Evolutionary conservation across 2,888 invertebrate species (phyloP).

Genomic region (Drosophila acutilabella): DNA sequence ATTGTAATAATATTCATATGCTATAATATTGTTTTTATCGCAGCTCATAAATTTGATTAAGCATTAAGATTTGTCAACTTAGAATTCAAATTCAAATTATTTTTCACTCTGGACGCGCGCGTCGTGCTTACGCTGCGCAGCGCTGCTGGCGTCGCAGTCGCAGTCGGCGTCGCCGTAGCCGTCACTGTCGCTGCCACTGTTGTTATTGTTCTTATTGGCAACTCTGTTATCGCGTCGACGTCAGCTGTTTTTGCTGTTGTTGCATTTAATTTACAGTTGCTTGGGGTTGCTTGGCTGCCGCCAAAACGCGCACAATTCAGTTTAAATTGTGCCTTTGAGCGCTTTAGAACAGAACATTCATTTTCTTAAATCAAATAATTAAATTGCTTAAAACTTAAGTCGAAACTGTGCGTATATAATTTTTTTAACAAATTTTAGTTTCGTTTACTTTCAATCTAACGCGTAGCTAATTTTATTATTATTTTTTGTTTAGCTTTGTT

Average conservation of each 20-base stretch:
- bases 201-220: conserved; percentile 5
- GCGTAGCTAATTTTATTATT: conserved; percentile 20
- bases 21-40: not conserved
- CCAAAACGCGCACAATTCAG: conserved; percentile 80
- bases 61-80: not conserved
- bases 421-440: not conserved
- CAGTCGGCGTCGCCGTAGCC: not conserved
- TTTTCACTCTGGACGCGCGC: conserved; percentile 28
- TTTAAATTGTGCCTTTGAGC: conserved; percentile 83
- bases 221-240: conserved; percentile 44
- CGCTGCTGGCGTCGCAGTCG: conserved; percentile 19
- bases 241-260: conserved; percentile 30
- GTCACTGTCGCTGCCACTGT: not conserved
- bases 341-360: conserved; percentile 69
- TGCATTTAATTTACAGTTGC: conserved; percentile 16
- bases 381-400: conserved; percentile 13
- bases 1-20: not conserved
- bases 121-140: not conserved
- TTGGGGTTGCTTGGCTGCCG: conserved; percentile 53
- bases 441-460: conserved; percentile 33
- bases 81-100: conserved; percentile 8
- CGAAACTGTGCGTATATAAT: conserved; percentile 8
- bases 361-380: too few relatives aligned
- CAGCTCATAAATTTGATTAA: not conserved
- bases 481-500: conserved; percentile 10